A percentile compares a stretch with the other conserved stretches of the same genome.
Conservation (phyloP, 92 coral and sea anemone species). For the Actinernus sp. region DNA sequence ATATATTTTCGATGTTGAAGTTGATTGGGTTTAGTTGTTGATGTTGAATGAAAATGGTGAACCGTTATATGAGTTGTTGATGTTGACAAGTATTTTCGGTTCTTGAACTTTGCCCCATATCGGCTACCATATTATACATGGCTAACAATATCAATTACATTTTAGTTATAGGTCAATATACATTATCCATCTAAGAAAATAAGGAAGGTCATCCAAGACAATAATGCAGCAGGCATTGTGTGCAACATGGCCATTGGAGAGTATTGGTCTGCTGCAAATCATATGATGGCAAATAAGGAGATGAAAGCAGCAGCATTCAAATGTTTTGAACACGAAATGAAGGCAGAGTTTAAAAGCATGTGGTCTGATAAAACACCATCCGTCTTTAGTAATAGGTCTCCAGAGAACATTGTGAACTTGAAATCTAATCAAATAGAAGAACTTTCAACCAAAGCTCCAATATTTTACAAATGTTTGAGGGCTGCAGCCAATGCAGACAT, state of each 20-base stretch:
- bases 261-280: constrained; percentile 50
- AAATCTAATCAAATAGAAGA: constrained; percentile 42
- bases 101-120: too few species aligned
- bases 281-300: constrained; percentile 57
- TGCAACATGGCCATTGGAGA: constrained; percentile 44
- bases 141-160: too few species aligned
- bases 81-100: too few species aligned
- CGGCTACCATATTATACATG: too few species aligned
- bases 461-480: constrained; percentile 22
- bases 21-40: too few species aligned
- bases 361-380: constrained; percentile 52
- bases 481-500: constrained; percentile 3
- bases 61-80: too few species aligned
- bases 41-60: too few species aligned
- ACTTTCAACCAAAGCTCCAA: constrained; percentile 50
- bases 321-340: constrained; percentile 29
- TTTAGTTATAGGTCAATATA: too few species aligned
- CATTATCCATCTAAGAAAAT: too few species aligned
- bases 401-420: constrained; percentile 40
- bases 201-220: too few species aligned
- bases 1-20: too few species aligned
- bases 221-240: constrained; percentile 33
- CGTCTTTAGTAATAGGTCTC: constrained; percentile 22
- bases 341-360: constrained; percentile 25
- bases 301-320: constrained; percentile 14